Base-by-base conservation (phyloP, 2,113 vertebrate genomes). In the Regulus satrapa region DNA sequence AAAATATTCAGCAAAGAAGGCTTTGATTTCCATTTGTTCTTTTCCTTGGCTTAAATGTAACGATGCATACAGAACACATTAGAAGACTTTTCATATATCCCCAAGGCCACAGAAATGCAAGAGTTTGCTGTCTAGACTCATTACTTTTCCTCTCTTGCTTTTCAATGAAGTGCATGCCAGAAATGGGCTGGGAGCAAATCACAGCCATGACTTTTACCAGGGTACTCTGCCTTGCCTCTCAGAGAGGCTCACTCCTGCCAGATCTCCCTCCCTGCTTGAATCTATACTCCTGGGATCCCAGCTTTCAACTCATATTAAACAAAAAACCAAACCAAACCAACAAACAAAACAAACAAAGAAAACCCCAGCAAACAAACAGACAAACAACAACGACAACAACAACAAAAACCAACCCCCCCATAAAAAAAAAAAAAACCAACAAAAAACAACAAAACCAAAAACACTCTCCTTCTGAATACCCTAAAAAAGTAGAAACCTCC, bases 171-270 rank as follows among this genome's bases (percentile, higher is more conserved):
- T 0, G 0, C 5, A 25, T 38, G 18, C 43, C 24, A 10, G 23
- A 12, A 41, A 13, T 29, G 24, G 41, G 14, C 24, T 66, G 26
- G 38, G 25, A 23, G 23, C 3, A 86, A 62, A 89, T 91, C 4
- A 12, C 29, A 41, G 3, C 10, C 43, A 13, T 71, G 43, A 62
- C 76, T 74, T 84, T 89, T 84, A 31, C 68, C 38, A 49, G 18
- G 5, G 15, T 64, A 32, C 17, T 73, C 5, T 51, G 14, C 41
- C 3, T 61, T 61, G 20, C 23, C 14, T 66, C 71, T 8, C 29
- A n/a, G 49, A 58, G 13, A 45, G 4, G 5, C 15, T 24, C 0
- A 2, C 5, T 73, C 31, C 29, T 19, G 14, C 6, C 4, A 3
- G 12, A 24, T 40, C 17, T 80, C n/a, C 29, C 9, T 49, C 6